Conservation (phyloP, 2,888 invertebrate species). For the Polyommatus iphigenia region DNA sequence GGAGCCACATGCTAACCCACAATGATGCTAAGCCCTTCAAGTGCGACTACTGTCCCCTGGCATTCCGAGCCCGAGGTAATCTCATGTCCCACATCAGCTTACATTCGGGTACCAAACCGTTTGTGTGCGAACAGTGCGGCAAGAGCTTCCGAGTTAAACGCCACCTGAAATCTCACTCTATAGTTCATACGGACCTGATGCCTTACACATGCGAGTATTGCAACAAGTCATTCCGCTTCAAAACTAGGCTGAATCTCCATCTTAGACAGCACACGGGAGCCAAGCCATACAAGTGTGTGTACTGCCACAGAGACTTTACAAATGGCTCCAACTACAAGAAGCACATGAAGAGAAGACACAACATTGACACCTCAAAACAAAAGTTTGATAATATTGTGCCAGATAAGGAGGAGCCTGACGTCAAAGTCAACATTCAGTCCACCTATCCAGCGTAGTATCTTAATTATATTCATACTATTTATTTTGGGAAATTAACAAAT, state of each 20-base stretch:
- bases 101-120: constrained; percentile 68
- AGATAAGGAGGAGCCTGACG: constrained; percentile 41
- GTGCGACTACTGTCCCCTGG: constrained; percentile 68
- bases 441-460: not conserved
- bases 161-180: constrained; percentile 72
- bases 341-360: constrained; percentile 72
- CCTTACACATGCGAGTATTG: constrained; percentile 69
- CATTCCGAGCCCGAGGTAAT: constrained; percentile 69
- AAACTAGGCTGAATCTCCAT: constrained; percentile 68
- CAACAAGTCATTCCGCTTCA: constrained; percentile 70
- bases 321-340: constrained; percentile 75
- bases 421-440: constrained; percentile 12
- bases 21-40: constrained; percentile 68
- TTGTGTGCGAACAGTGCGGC: constrained; percentile 73
- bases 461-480: not conserved
- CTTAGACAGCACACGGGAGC: constrained; percentile 73
- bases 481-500: not conserved
- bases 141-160: constrained; percentile 71
- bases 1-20: constrained; percentile 68
- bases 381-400: constrained; percentile 51
- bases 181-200: constrained; percentile 71
- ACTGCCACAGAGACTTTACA: constrained; percentile 69
- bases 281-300: constrained; percentile 67
- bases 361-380: constrained; percentile 65
- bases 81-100: constrained; percentile 65